Base-by-base conservation (phyloP, 1,140 invertebrate species). In the Drosophila bifasciata region DNA sequence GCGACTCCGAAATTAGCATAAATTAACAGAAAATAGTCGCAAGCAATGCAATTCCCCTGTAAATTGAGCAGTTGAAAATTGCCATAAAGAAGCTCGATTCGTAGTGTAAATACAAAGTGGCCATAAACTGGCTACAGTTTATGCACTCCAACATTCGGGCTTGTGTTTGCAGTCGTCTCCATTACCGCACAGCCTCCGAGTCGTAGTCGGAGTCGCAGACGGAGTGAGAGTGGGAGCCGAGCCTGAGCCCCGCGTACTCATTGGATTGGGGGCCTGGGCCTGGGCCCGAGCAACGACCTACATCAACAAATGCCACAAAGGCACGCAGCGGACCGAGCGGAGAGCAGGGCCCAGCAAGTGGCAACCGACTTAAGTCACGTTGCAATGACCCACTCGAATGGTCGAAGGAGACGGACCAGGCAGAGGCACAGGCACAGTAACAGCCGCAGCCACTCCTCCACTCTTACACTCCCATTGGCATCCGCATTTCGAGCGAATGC, bases 61-160 rank as follows among this genome's bases (percentile, higher is more conserved):
- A 84, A 86, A 84, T 86, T 86, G 81, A 80, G 76, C 72, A 66
- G 81, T 76, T 73, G 74, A 52, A 68, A 63, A 55, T 55, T 61
- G 50, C 56, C 76, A 84, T 84, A 80, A 84, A 86, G 81, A 85
- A 71, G 79, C 71, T 62, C 57, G 64, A 73, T 76, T 73, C 72
- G 72, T 45, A 75, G 74, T 78, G 62, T 69, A 84, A 69, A 76
- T 73, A 86, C 72, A 72, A 86, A 86, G 80, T 86, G 80, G 76
- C 76, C 72, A 86, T 84, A 84, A 84, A 84, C 81, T 85, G 57
- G 55, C 66, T 69, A 59, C 80, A 86, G 55, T 86, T 84, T 86
- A 84, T 86, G 81, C 53, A 76, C 71, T 73, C 40, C 58, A 32
- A 17, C 66, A 41, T 15, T 61, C 56, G 55, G 59, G 59, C 41